Conservation (phyloP, 2,113 vertebrate genomes). For the Saguinus imperator region DNA sequence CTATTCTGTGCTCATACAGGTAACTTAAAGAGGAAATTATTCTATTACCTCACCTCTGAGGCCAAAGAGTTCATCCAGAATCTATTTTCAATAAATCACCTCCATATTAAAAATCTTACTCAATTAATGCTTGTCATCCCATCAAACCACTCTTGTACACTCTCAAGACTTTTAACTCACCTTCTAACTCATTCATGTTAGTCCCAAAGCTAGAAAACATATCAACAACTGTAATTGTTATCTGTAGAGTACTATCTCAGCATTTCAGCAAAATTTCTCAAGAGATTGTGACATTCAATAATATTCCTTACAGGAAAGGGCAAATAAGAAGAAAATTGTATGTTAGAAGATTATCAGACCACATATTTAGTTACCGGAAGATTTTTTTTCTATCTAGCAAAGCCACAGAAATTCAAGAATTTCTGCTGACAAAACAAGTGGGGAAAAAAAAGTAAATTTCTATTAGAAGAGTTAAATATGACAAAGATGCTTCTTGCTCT, state of each 20-base stretch:
- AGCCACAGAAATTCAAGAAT: slow-evolving; percentile 12
- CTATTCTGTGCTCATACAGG: not conserved
- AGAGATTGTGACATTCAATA: slow-evolving; percentile 43
- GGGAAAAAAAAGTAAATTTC: not conserved
- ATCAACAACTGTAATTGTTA: slow-evolving; percentile 52
- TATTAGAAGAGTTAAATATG: not conserved
- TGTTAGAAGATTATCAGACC: not conserved
- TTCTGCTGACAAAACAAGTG: slow-evolving; percentile 19
- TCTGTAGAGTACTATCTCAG: slow-evolving; percentile 28
- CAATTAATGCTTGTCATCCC: slow-evolving; percentile 62
- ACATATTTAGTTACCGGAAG: not conserved
- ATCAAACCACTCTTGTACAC: slow-evolving; percentile 45
- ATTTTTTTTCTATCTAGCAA: not conserved
- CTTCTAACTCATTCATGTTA: slow-evolving; percentile 26
- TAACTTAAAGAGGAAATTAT: slow-evolving; percentile 47
- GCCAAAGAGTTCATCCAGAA: slow-evolving; percentile 49
- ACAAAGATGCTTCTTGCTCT: not conserved
- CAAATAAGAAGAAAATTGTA: slow-evolving; percentile 26
- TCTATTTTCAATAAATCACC: slow-evolving; percentile 67
- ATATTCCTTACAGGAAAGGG: slow-evolving; percentile 9
- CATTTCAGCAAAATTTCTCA: slow-evolving; percentile 55
- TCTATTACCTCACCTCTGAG: slow-evolving; percentile 46
- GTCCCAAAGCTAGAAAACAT: slow-evolving; percentile 49
- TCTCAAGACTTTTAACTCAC: slow-evolving; percentile 23
- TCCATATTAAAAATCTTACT: slow-evolving; percentile 49